A percentile compares a stretch with the other conserved stretches of the same genome.
Conservation (phyloP, 2,888 invertebrate species). For the Epistrophe eligans region DNA sequence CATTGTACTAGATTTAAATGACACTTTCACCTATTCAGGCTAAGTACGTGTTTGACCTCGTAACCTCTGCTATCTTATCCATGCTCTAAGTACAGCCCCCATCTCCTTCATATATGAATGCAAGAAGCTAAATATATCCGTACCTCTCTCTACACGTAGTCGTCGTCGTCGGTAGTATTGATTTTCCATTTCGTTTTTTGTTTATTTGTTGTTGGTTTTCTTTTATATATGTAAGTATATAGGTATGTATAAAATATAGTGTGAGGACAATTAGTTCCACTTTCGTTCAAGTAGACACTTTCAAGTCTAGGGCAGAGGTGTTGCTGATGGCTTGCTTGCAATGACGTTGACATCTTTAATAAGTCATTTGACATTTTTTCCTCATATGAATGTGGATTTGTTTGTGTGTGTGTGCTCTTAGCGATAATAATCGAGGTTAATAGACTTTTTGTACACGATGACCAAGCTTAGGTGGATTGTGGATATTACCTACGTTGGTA, state of each 20-base stretch:
- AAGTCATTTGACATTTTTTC: slow-evolving; percentile 57
- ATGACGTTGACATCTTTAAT: slow-evolving; percentile 67
- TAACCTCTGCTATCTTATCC: slow-evolving; percentile 32
- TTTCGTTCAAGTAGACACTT: slow-evolving; percentile 56
- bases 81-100: not conserved
- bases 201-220: not conserved
- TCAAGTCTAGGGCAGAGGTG: slow-evolving; percentile 33
- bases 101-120: not conserved
- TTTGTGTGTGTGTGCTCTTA: slow-evolving; percentile 4
- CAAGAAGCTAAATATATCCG: slow-evolving; percentile 14
- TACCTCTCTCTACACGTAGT: not conserved
- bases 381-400: not conserved
- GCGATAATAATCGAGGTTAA: slow-evolving; percentile 53
- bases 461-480: slow-evolving; percentile 20
- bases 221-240: not conserved
- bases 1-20: slow-evolving; percentile 43
- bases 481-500: no score
- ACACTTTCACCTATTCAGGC: slow-evolving; percentile 50
- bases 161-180: slow-evolving; percentile 35
- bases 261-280: slow-evolving; percentile 62
- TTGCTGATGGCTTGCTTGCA: slow-evolving; percentile 40
- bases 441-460: slow-evolving; percentile 27
- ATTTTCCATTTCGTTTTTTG: slow-evolving; percentile 36
- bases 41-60: slow-evolving; percentile 58
- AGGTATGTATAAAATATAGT: not conserved